Base-by-base conservation (phyloP, 2,113 vertebrate genomes). In the Marcusenius ussheri region DNA sequence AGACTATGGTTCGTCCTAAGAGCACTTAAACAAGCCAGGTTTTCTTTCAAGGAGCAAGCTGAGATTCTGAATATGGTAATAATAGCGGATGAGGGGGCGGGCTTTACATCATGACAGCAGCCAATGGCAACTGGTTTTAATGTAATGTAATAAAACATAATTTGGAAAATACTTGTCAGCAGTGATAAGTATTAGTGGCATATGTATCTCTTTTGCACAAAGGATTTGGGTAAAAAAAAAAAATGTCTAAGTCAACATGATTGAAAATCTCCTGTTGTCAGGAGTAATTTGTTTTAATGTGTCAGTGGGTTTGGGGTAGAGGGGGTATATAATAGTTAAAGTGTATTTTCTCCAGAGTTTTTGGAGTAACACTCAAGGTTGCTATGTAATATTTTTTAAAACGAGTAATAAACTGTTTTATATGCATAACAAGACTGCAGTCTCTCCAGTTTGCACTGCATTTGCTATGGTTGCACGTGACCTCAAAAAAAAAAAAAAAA, bases 371-470 rank as follows among this genome's bases (percentile, higher is more conserved):
- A 92, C 91, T 93, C 92, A 93, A 93, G 93, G 93, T 93, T 94
- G 93, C 93, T 94, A 94, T 93, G 93, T 94, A 94, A 93, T 91
- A 91, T 94, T 94, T 91, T 91, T 93, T 94, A 92, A 92, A 92
- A 92, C 92, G 89, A 92, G 89, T 92, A 94, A 93, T 93, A 94
- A 94, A 94, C 92, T 90, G 90, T 93, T 94, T 94, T 93, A 92
- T 94, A 93, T 92, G 90, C 88, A 91, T 92, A 92, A 87, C 50
- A 90, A 89, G 90, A 85, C 90, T 92, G 74, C 58, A 88, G 24
- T 90, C 84, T 70, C 87, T 92, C 88, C 35, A 90, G 19, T 88
- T 70, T 90, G 89, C 86, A 66, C 83, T 91, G 89, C 80, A 87
- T 91, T 90, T 53, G n/a, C 35, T 87, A 6, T 85, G 89, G 89